A percentile compares a stretch with the other conserved stretches of the same genome.
These are phyloP conservation scores for Amazona vittata DNA, from an alignment of 2,113 vertebrate genomes.

Conservation along the genomic window DNA sequence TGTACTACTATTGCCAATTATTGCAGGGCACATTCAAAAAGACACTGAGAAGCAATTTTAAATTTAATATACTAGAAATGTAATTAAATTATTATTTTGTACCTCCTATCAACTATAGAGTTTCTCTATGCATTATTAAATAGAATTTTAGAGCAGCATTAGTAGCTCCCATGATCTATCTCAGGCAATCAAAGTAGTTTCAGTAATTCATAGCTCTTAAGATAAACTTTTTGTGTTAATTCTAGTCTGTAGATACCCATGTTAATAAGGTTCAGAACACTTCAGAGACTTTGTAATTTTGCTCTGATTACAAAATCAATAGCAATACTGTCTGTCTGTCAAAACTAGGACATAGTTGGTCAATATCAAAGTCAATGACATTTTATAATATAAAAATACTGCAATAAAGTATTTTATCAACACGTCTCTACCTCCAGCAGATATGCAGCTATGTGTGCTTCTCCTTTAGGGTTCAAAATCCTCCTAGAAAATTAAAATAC, in stretches of 20 bases:
- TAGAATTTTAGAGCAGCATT: constrained; percentile 1
- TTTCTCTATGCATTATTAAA: neutral
- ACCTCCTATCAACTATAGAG: neutral
- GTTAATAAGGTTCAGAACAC: constrained; percentile 11
- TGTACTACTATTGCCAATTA: neutral
- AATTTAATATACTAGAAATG: constrained; percentile 11
- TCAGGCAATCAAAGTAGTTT: neutral
- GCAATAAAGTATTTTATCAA: neutral
- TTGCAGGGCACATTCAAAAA: neutral
- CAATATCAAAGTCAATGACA: neutral
- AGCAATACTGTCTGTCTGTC: neutral
- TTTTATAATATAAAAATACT: neutral
- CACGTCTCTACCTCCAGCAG: neutral
- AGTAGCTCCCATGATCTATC: neutral
- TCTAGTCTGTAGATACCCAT: neutral
- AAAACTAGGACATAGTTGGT: neutral
- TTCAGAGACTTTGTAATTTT: constrained; percentile 1
- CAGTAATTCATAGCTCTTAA: constrained; percentile 1
- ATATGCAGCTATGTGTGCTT: neutral
- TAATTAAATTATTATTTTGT: constrained; percentile 46
- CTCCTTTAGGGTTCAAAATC: neutral
- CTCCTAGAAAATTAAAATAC: neutral
- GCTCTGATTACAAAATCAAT: constrained; percentile 46
- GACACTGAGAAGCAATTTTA: constrained; percentile 9
- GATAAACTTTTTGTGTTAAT: constrained; percentile 7